phyloP scores from a whole-genome alignment of 2,797 vertebrate species.

The Carcharodon carcharias region DNA sequence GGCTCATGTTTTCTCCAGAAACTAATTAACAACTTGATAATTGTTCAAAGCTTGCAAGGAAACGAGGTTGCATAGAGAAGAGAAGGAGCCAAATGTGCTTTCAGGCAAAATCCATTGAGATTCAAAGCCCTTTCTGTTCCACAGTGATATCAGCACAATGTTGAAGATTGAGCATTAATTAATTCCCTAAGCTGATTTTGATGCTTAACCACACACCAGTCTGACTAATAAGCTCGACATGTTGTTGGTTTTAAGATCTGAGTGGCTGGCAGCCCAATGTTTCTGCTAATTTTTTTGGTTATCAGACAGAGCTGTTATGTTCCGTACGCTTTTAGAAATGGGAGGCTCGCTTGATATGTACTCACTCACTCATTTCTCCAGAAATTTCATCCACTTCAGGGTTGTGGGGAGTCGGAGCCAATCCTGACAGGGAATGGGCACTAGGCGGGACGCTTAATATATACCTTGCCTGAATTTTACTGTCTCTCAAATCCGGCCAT shows the following conservation, averaged over 20 bases:
- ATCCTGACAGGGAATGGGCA: too few relatives aligned
- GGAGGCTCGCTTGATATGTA: not conserved
- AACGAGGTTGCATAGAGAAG: not conserved
- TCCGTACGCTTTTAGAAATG: not conserved
- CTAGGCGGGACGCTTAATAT: too few relatives aligned
- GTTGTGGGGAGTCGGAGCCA: too few relatives aligned
- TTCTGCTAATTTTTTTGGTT: not conserved
- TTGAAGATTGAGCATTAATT: not conserved
- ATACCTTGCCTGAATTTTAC: too few relatives aligned
- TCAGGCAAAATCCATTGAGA: not conserved
- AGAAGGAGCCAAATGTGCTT: not conserved
- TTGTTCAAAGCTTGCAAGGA: not conserved
- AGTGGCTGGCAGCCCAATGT: not conserved
- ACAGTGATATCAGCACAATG: not conserved
- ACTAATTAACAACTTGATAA: not conserved
- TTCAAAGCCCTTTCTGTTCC: not conserved
- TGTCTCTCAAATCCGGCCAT: too few relatives aligned
- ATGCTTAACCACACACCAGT: not conserved
- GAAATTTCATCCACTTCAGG: too few relatives aligned
- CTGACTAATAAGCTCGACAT: not conserved
- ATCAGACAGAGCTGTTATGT: not conserved
- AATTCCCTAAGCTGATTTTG: conserved; percentile 23
- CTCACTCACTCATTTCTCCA: too few relatives aligned
- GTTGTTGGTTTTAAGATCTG: not conserved
- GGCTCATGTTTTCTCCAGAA: not conserved